Conservation (phyloP, 2,888 invertebrate genomes). For the Aspidiotus rigidus region DNA sequence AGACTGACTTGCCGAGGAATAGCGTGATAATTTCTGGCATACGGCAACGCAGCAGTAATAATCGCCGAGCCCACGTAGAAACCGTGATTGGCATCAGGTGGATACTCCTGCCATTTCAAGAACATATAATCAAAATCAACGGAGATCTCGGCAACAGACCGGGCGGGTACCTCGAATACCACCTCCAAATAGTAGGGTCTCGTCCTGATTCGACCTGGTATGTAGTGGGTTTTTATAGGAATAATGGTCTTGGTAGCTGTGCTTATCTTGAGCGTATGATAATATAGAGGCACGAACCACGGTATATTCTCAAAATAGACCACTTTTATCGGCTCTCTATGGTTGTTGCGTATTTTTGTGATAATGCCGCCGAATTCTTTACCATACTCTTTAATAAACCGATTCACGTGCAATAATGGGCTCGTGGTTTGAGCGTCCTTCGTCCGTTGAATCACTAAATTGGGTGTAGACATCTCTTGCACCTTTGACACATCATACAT, state of each 20-base stretch:
- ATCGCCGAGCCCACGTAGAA: slow-evolving; percentile 88
- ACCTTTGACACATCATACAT: slow-evolving; percentile 55
- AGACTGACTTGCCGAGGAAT: slow-evolving; percentile 56
- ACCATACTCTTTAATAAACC: slow-evolving; percentile 37
- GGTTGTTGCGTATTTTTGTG: slow-evolving; percentile 72
- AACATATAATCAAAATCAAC: slow-evolving; percentile 92
- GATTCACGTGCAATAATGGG: slow-evolving; percentile 36
- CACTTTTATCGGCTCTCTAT: slow-evolving; percentile 63
- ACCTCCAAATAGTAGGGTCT: slow-evolving; percentile 83
- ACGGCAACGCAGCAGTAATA: slow-evolving; percentile 66
- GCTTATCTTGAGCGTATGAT: slow-evolving; percentile 69
- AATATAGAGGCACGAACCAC: slow-evolving; percentile 81
- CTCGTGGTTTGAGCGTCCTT: slow-evolving; percentile 1
- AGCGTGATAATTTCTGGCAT: slow-evolving; percentile 68
- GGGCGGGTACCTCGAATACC: slow-evolving; percentile 66
- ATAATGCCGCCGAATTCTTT: slow-evolving; percentile 60
- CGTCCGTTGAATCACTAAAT: slow-evolving; percentile 22
- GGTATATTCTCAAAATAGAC: slow-evolving; percentile 83
- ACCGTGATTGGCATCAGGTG: slow-evolving; percentile 98
- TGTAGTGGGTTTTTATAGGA: slow-evolving; percentile 47
- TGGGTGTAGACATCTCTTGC: not conserved
- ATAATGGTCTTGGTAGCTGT: slow-evolving; percentile 50
- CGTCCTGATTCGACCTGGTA: slow-evolving; percentile 73
- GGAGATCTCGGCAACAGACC: slow-evolving; percentile 68
- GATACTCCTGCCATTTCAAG: slow-evolving; percentile 97